A percentile compares a stretch with the other conserved stretches of the same genome.
These are phyloP conservation scores for Aphodius sticticus DNA, from an alignment of 2,888 invertebrate genomes.

Conservation along the genomic window DNA sequence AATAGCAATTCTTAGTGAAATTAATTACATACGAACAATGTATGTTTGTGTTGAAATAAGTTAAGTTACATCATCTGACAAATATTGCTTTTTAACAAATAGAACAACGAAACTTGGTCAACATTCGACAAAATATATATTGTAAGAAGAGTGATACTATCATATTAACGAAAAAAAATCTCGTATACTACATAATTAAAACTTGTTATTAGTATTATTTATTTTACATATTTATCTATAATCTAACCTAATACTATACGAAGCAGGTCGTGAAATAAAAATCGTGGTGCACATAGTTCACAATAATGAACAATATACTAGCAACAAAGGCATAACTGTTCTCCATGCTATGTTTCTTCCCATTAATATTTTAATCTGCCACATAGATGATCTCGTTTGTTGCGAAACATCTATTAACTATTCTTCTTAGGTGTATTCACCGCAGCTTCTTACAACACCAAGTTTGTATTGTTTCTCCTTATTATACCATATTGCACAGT, in stretches of 20 bases:
- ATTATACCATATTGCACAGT: constrained; percentile 4
- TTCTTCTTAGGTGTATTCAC: background rate
- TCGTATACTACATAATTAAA: no score
- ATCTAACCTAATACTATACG: background rate
- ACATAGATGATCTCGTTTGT: background rate
- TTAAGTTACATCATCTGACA: no score
- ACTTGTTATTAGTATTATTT: background rate
- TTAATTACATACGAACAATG: no score
- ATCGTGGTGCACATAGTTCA: background rate
- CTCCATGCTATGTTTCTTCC: background rate
- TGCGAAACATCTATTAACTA: background rate
- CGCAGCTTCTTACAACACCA: background rate
- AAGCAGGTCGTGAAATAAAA: background rate
- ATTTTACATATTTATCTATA: background rate
- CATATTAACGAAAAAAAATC: no score
- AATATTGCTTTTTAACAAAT: no score
- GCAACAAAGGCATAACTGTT: background rate
- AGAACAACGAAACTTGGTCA: no score
- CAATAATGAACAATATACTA: background rate
- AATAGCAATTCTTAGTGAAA: no score
- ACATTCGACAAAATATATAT: no score
- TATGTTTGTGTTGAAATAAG: no score
- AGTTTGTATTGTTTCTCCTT: background rate
- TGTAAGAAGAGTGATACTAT: no score
- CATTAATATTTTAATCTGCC: background rate